These are phyloP conservation scores for Trichoplusia ni DNA, from an alignment of 1,140 invertebrate genomes.

Conservation along the genomic window DNA sequence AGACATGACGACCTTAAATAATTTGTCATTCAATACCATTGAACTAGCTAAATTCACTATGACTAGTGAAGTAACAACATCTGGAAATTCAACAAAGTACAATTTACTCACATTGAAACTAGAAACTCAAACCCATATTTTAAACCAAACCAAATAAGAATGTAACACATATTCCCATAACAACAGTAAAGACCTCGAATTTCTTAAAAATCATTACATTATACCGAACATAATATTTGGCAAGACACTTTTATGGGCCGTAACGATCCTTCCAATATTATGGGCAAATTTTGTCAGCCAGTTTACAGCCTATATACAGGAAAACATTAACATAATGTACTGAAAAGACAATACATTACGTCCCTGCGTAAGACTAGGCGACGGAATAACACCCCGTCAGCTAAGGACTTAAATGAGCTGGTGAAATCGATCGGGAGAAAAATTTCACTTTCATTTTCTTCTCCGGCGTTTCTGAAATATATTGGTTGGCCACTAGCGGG, in stretches of 20 bases:
- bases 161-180: too few species aligned
- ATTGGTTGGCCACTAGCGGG: too few species aligned
- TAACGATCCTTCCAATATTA: constrained; percentile 1
- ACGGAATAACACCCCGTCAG: neutral
- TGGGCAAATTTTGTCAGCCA: neutral
- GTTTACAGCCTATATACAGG: constrained; percentile 1
- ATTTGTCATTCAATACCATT: too few species aligned
- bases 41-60: too few species aligned
- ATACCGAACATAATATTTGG: neutral
- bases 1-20: too few species aligned
- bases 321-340: constrained; percentile 13
- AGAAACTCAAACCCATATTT: too few species aligned
- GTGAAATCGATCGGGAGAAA: neutral
- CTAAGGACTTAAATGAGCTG: neutral
- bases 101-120: too few species aligned
- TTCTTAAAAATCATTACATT: neutral
- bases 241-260: constrained; percentile 11
- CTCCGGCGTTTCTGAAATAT: neutral
- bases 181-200: neutral
- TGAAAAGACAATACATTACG: constrained; percentile 20
- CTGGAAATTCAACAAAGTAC: too few species aligned
- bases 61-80: too few species aligned
- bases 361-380: neutral
- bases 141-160: too few species aligned
- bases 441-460: neutral